phyloP scores from a whole-genome alignment of 1,140 invertebrate genomes.

The Pseudomyrmex dendroicus region DNA sequence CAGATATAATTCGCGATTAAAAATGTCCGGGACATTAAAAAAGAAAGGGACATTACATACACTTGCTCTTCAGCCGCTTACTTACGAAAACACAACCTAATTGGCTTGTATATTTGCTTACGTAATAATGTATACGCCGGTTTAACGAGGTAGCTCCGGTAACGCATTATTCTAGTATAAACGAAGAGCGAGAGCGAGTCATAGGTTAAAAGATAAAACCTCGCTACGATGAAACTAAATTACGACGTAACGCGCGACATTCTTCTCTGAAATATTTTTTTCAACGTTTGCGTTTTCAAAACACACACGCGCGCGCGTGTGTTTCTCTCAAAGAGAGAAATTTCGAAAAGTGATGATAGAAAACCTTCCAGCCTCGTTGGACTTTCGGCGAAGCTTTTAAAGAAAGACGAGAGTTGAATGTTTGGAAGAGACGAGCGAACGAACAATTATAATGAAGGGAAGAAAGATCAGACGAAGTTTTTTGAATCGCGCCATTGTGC shows the following conservation, averaged over 20 bases:
- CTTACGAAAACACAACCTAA: slow-evolving; percentile 8
- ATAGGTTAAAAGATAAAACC: slow-evolving; percentile 3
- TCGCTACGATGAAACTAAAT: slow-evolving; percentile 6
- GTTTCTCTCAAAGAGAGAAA: no score
- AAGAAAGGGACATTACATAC: background rate
- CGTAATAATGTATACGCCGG: slow-evolving; percentile 30
- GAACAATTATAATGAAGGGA: slow-evolving; percentile 37
- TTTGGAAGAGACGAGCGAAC: slow-evolving; percentile 18
- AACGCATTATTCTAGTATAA: slow-evolving; percentile 35
- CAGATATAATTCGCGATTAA: background rate
- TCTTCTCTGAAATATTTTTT: background rate
- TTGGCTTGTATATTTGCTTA: slow-evolving; percentile 37
- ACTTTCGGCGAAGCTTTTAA: no score
- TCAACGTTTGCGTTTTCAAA: background rate
- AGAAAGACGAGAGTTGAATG: background rate
- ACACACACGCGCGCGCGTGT: no score
- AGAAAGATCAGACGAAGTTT: slow-evolving; percentile 33
- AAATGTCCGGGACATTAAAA: no score
- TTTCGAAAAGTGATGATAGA: no score
- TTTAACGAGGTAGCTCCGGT: slow-evolving; percentile 3
- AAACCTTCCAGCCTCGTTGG: no score
- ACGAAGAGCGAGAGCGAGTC: background rate
- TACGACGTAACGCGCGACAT: background rate
- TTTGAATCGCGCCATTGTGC: slow-evolving; percentile 41
- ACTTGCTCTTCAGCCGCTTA: background rate